Base-by-base conservation (phyloP, 2,888 invertebrate genomes). In the Pristionchus fissidentatus region DNA sequence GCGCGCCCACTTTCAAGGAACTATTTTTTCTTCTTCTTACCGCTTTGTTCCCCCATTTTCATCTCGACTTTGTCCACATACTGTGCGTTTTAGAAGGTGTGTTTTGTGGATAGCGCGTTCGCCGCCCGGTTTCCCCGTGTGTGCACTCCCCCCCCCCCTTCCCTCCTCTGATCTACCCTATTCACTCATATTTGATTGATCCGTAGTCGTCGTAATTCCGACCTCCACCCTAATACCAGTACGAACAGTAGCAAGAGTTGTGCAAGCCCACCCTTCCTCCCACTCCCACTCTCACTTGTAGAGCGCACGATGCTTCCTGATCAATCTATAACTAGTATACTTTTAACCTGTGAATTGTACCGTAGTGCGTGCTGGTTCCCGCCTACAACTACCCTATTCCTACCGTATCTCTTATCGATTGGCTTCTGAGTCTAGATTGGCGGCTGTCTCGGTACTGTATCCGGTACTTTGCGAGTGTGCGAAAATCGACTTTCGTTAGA, bases 351-450 rank as follows among this genome's bases (percentile, higher is more conserved):
- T 41, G n/a, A n/a, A 70, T 70, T 70, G 41, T 70, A 70, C 70
- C 70, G 70, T 70, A 70, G 62, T 66, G 70, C 41, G 70, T 41
- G 70, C 70, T 70, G 70, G 70, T 43, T 43, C 38, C 70, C 70
- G 70, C 70, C 38, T 10, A 22, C n/a, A 70, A 13, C 38, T 70
- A 43, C 7, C 22, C 41, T 43, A 41, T 15, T n/a, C 38, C 38
- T n/a, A n/a, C n/a, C n/a, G n/a, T n/a, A n/a, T n/a, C n/a, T n/a
- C n/a, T n/a, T n/a, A n/a, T n/a, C n/a, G n/a, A n/a, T n/a, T n/a
- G n/a, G n/a, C 35, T 66, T 38, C 13, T 62, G 29, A 57, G 3
- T 57, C 29, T 60, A 29, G 60, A 60, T 60, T 60, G 7, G 19
- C 52, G 15, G 32, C 60, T 60, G 41, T 3, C 10, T 13, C 10